Conservation (phyloP, 2,797 vertebrate genomes). For the Bradypodion ventrale region DNA sequence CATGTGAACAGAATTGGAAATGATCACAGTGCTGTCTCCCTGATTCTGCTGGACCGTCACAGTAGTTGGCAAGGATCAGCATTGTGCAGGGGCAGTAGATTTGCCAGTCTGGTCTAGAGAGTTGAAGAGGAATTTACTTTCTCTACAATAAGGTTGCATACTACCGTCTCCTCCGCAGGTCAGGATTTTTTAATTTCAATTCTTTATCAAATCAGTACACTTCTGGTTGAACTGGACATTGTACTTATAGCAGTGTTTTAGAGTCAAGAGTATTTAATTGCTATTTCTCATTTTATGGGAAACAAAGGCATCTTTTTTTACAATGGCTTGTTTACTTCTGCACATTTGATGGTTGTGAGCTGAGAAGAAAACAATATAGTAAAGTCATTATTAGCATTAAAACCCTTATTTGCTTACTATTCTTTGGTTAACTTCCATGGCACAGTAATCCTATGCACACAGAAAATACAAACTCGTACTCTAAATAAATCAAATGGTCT, state of each 20-base stretch:
- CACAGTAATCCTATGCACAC: constrained; percentile 7
- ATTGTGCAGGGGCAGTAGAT: too few species aligned
- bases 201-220: not conserved
- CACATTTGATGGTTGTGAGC: constrained; percentile 43
- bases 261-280: not conserved
- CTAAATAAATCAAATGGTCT: constrained; percentile 53
- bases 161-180: too few species aligned
- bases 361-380: constrained; percentile 57
- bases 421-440: constrained; percentile 19
- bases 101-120: too few species aligned
- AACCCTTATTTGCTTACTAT: not conserved
- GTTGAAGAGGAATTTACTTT: too few species aligned
- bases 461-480: constrained; percentile 18
- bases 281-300: constrained; percentile 27
- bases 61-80: too few species aligned
- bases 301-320: constrained; percentile 33
- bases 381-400: constrained; percentile 41
- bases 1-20: too few species aligned
- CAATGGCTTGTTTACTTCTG: constrained; percentile 45
- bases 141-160: too few species aligned
- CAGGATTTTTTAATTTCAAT: too few species aligned
- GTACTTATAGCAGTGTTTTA: not conserved
- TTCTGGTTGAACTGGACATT: not conserved
- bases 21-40: too few species aligned
- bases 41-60: too few species aligned